These are phyloP conservation scores for Varroa destructor DNA, from an alignment of 1,140 invertebrate species.

Conservation along the genomic window DNA sequence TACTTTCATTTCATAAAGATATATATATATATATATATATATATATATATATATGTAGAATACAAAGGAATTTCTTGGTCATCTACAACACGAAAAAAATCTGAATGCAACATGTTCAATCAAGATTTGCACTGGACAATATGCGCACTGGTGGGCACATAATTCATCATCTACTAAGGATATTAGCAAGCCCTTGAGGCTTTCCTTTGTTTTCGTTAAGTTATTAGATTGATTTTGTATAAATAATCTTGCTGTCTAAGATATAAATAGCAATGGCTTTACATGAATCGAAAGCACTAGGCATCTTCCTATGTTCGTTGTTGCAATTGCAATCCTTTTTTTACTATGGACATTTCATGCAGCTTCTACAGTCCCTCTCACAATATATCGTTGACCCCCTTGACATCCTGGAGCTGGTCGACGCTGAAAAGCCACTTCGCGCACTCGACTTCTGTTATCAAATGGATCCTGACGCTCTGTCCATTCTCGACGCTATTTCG, in stretches of 20 bases:
- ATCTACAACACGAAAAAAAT: too few species aligned
- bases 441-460: constrained; percentile 95
- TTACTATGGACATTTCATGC: constrained; percentile 32
- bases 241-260: not conserved
- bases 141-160: too few species aligned
- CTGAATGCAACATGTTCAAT: too few species aligned
- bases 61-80: too few species aligned
- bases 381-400: constrained; percentile 82
- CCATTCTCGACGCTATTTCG: constrained; percentile 80
- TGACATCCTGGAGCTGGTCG: constrained; percentile 85
- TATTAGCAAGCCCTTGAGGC: too few species aligned
- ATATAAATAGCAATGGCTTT: not conserved
- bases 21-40: too few species aligned
- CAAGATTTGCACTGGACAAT: too few species aligned
- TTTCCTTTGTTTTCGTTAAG: too few species aligned
- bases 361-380: constrained; percentile 54
- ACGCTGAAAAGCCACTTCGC: constrained; percentile 77
- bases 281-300: not conserved
- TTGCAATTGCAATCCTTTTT: constrained; percentile 37
- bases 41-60: too few species aligned
- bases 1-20: too few species aligned
- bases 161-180: too few species aligned
- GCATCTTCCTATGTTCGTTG: too few species aligned
- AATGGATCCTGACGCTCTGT: constrained; percentile 85
- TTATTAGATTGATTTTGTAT: not conserved